These are phyloP conservation scores for Egretta garzetta DNA, from an alignment of 2,113 vertebrate species.

Conservation along the genomic window DNA sequence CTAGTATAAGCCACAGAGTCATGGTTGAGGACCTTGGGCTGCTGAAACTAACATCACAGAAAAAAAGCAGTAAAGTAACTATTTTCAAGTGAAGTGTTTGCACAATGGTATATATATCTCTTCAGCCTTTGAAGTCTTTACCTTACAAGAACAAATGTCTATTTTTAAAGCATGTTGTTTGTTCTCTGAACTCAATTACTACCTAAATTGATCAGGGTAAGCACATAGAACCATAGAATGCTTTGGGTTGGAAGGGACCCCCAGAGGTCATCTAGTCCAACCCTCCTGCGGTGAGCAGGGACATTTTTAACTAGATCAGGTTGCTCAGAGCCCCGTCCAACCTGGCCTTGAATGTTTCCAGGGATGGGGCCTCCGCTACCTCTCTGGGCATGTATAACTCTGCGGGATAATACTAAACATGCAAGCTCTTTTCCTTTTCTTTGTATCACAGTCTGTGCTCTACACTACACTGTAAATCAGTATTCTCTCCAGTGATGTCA, in stretches of 20 bases:
- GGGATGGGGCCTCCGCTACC: no score
- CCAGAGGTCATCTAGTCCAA: no score
- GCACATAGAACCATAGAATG: no score
- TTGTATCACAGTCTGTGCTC: background rate
- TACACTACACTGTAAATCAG: background rate
- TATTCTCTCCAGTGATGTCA: background rate
- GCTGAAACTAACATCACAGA: background rate
- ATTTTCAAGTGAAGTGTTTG: background rate
- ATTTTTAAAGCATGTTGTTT: background rate
- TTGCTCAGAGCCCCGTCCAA: no score
- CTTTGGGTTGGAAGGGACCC: no score
- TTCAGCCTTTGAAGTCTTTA: background rate
- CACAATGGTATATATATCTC: background rate
- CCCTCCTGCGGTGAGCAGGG: no score
- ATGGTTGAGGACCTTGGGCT: background rate
- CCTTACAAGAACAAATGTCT: background rate
- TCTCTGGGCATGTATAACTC: background rate
- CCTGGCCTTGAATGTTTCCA: no score
- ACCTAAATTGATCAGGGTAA: background rate
- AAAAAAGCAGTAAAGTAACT: background rate
- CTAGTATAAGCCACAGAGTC: background rate
- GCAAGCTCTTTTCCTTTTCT: background rate
- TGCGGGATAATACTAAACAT: background rate
- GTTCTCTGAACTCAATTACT: background rate
- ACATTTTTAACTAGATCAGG: no score